Base-by-base conservation (phyloP, 2,797 vertebrate species). In the Rhynchotus rufescens region DNA sequence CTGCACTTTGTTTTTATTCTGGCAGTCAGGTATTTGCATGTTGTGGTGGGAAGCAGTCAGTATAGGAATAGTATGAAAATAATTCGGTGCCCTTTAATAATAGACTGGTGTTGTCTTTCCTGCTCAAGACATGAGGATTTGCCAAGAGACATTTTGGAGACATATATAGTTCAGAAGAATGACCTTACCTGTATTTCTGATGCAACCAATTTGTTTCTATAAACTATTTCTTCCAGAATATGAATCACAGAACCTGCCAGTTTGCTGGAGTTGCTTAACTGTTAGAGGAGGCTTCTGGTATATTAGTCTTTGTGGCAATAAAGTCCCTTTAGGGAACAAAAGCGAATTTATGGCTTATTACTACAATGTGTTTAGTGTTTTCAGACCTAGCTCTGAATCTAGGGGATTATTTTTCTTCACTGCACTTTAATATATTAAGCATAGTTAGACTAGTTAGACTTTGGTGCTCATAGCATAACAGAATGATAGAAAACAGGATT, bases 271-370 rank as follows among this genome's bases (percentile, higher is more conserved):
- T 72, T 91, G 84, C 30, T 93, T 61, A 89, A 82, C 21, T 82
- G 49, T 57, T 80, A 91, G 65, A 80, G 36, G 59, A 94, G 34
- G 26, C 45, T 88, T 81, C 71, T 91, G 80, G 23, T 72, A 44
- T 80, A 49, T 84, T 92, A 74, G 54, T 52, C 72, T 80, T 93
- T 73, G 57, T 88, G 67, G 65, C 54, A 92, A 94, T 89, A 89
- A 88, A 88, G 92, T 64, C 54, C 91, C 72, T n/a, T 75, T 89
- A 80, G 49, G 54, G 75, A 84, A 68, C 44, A 45, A 75, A 93
- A 91, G 51, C 23, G 80, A 89, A 96, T 95, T 92, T 95, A 92
- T 78, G 34, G 15, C 34, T 54, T 72, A n/a, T 88, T 89, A 52
- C 61, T 92, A 68, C 28, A 64, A 77, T 47, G 56, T 67, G 52